phyloP scores from a whole-genome alignment of 2,888 invertebrate species.

The Anticlea derivata region DNA sequence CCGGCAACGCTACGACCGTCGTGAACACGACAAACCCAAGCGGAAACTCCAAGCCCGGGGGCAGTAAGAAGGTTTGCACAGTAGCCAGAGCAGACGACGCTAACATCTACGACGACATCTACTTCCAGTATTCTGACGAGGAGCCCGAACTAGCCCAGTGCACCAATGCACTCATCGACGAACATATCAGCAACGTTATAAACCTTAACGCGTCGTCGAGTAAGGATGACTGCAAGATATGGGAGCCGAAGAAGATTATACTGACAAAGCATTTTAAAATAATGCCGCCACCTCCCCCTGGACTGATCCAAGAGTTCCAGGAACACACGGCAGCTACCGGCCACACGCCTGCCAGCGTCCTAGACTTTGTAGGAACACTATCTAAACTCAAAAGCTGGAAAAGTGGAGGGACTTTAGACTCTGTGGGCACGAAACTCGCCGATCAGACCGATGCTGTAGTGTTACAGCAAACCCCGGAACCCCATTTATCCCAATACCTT shows the following conservation, averaged over 20 bases:
- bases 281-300: slow-evolving; percentile 65
- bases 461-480: slow-evolving; percentile 54
- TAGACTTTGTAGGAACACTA: slow-evolving; percentile 74
- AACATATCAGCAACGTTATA: slow-evolving; percentile 82
- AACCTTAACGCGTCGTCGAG: slow-evolving; percentile 77
- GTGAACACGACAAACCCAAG: slow-evolving; percentile 74
- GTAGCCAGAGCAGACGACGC: slow-evolving; percentile 67
- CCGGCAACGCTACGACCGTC: slow-evolving; percentile 74
- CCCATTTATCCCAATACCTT: slow-evolving; percentile 66
- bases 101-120: slow-evolving; percentile 75
- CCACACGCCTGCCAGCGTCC: slow-evolving; percentile 58
- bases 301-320: slow-evolving; percentile 64
- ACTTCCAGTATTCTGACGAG: slow-evolving; percentile 84
- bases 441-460: slow-evolving; percentile 73
- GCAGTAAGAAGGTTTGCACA: slow-evolving; percentile 78
- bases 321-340: slow-evolving; percentile 46
- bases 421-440: slow-evolving; percentile 68
- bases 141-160: slow-evolving; percentile 82
- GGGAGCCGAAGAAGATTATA: slow-evolving; percentile 73
- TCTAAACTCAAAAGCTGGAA: slow-evolving; percentile 76
- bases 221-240: slow-evolving; percentile 72
- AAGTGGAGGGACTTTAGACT: slow-evolving; percentile 67
- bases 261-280: slow-evolving; percentile 70
- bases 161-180: slow-evolving; percentile 69
- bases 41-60: slow-evolving; percentile 77